A percentile compares a stretch with the other conserved stretches of the same genome.
Conservation (phyloP, 2,888 invertebrate species). For the Erebia palarica region DNA sequence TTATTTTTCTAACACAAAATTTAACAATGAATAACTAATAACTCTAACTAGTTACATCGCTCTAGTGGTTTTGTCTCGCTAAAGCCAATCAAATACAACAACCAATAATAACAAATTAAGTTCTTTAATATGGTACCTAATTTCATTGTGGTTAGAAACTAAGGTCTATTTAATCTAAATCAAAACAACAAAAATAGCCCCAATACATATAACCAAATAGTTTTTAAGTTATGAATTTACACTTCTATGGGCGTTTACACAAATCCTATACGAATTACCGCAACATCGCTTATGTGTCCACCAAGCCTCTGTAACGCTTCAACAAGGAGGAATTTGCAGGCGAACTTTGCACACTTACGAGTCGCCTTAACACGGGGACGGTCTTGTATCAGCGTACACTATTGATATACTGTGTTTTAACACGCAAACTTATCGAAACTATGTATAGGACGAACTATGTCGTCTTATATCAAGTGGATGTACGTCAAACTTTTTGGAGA, state of each 20-base stretch:
- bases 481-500: too few relatives aligned
- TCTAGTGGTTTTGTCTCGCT: not conserved
- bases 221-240: too few relatives aligned
- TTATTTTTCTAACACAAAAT: not conserved
- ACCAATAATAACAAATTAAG: not conserved
- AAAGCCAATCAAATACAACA: not conserved
- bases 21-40: not conserved
- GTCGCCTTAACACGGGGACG: slow-evolving; percentile 92
- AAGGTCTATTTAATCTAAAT: not conserved
- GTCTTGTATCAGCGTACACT: slow-evolving; percentile 86
- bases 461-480: too few relatives aligned
- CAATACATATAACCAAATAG: too few relatives aligned
- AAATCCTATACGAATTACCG: slow-evolving; percentile 42
- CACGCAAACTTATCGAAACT: too few relatives aligned
- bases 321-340: slow-evolving; percentile 83
- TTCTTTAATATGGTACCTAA: not conserved
- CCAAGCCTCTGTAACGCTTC: slow-evolving; percentile 71
- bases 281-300: slow-evolving; percentile 59
- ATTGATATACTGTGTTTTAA: slow-evolving; percentile 28
- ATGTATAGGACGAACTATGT: too few relatives aligned
- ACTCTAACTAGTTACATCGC: not conserved
- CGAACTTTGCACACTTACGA: slow-evolving; percentile 90
- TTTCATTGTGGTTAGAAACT: not conserved
- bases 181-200: not conserved
- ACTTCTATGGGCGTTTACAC: not conserved